These are phyloP conservation scores for Pristionchus exspectatus DNA, from an alignment of 2,888 invertebrate genomes.

Conservation along the genomic window DNA sequence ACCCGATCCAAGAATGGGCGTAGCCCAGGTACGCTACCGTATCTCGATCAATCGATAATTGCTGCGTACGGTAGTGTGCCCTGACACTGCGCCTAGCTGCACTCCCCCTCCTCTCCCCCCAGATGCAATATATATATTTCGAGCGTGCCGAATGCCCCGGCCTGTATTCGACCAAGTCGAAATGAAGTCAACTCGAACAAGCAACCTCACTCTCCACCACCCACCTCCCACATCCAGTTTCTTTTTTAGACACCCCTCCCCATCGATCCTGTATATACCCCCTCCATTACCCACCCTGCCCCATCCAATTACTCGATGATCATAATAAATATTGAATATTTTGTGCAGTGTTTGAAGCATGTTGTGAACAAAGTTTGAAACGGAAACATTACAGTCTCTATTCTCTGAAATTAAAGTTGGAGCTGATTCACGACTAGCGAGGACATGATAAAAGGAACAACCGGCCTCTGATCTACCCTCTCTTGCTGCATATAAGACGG, in stretches of 20 bases:
- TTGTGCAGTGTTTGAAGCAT: neutral
- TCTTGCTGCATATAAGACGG: too few species aligned
- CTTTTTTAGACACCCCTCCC: neutral
- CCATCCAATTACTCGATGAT: slow-evolving; percentile 13
- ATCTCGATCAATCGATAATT: neutral
- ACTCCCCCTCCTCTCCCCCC: neutral
- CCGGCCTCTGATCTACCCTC: too few species aligned
- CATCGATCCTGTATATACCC: neutral
- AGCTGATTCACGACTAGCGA: too few species aligned
- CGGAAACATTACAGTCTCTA: too few species aligned
- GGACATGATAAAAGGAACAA: too few species aligned
- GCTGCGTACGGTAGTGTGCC: neutral
- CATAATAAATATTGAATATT: slow-evolving; percentile 18
- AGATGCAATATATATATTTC: neutral
- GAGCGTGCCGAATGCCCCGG: neutral
- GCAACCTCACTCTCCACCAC: neutral
- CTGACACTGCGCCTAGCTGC: slow-evolving; percentile 40
- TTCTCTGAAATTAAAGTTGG: too few species aligned
- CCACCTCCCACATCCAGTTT: neutral
- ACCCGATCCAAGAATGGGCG: neutral
- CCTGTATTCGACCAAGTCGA: slow-evolving; percentile 25
- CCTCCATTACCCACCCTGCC: neutral
- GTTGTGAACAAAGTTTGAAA: too few species aligned
- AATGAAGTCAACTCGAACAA: slow-evolving; percentile 18
- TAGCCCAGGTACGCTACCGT: slow-evolving; percentile 6